Conservation (phyloP, 2,888 invertebrate species). For the Thera britannica region DNA sequence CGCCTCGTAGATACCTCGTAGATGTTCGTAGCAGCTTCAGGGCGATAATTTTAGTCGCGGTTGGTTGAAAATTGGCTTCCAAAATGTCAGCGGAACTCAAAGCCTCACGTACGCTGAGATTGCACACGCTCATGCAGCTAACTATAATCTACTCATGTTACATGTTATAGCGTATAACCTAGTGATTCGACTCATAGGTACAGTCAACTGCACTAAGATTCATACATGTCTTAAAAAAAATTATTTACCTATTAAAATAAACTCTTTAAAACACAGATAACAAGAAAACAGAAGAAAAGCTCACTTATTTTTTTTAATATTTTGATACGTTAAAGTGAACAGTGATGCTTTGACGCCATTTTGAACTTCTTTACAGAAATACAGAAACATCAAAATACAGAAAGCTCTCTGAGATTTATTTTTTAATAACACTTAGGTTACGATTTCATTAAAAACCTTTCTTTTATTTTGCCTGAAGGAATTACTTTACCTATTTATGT, state of each 20-base stretch:
- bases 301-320: no score
- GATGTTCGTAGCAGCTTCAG: background rate
- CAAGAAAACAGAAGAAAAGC: no score
- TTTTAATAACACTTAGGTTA: conserved; percentile 1
- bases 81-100: background rate
- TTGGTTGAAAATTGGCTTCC: background rate
- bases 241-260: no score
- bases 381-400: background rate
- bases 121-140: background rate
- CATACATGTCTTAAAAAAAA: no score
- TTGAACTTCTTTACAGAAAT: no score
- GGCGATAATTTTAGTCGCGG: background rate
- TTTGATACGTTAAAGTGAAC: no score
- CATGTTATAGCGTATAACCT: no score
- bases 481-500: conserved; percentile 9
- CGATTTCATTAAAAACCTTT: conserved; percentile 14
- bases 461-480: conserved; percentile 16
- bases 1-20: background rate
- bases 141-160: background rate
- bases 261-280: no score
- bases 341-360: no score
- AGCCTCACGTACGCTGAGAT: background rate
- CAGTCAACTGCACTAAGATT: no score
- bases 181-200: no score
- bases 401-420: background rate